These are phyloP conservation scores for Tetraneura akinire DNA, from an alignment of 1,140 invertebrate species.

Conservation along the genomic window DNA sequence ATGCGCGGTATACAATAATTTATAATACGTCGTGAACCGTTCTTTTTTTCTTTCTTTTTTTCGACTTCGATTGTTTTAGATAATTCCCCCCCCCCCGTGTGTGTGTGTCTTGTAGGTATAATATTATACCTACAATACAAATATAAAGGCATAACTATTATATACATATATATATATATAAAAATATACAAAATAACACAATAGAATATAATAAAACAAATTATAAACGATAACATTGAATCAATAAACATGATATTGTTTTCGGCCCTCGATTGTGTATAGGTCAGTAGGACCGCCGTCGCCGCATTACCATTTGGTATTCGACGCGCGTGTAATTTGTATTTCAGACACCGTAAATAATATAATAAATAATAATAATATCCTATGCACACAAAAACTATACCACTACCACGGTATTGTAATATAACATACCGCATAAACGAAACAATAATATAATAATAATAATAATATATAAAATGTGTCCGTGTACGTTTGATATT, in stretches of 20 bases:
- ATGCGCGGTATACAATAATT: too few species aligned
- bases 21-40: too few species aligned
- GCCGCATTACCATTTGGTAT: constrained; percentile 36
- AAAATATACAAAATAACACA: background rate
- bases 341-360: background rate
- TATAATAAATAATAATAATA: background rate
- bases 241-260: constrained; percentile 38
- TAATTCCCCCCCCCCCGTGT: background rate
- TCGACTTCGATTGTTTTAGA: constrained; percentile 20
- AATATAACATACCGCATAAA: background rate
- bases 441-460: background rate
- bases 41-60: background rate
- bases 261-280: constrained; percentile 41
- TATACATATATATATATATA: too few species aligned
- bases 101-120: background rate
- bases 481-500: too few species aligned
- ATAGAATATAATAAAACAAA: constrained; percentile 26
- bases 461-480: too few species aligned
- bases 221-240: constrained; percentile 3
- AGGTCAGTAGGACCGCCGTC: constrained; percentile 38
- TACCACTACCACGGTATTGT: background rate
- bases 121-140: too few species aligned
- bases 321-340: constrained; percentile 39
- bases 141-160: too few species aligned
- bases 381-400: background rate